These are phyloP conservation scores for Ceyx cyanopectus DNA, from an alignment of 2,113 vertebrate genomes.

Conservation along the genomic window DNA sequence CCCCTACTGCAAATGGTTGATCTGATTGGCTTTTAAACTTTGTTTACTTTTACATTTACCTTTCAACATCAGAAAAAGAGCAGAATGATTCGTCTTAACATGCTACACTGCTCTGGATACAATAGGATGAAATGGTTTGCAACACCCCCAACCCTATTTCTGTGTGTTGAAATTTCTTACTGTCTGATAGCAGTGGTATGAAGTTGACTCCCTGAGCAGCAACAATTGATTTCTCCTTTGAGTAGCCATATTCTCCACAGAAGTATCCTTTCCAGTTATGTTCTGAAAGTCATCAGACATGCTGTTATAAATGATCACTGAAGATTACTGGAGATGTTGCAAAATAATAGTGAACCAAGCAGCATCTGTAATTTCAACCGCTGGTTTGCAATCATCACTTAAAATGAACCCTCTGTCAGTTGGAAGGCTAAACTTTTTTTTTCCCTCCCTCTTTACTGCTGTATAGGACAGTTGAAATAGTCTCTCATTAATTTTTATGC, in stretches of 20 bases:
- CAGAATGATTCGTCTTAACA: background rate
- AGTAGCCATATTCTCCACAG: slow-evolving; percentile 74
- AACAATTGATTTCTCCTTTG: slow-evolving; percentile 80
- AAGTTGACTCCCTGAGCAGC: slow-evolving; percentile 69
- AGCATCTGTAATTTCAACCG: slow-evolving; percentile 82
- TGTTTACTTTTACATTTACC: background rate
- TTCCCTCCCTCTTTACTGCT: slow-evolving; percentile 46
- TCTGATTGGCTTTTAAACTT: background rate
- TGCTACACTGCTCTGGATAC: background rate
- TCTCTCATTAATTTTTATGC: slow-evolving; percentile 79
- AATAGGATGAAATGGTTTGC: background rate
- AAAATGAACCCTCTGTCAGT: slow-evolving; percentile 76
- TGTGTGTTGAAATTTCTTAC: slow-evolving; percentile 59
- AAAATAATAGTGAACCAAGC: slow-evolving; percentile 81
- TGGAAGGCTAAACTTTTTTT: slow-evolving; percentile 66
- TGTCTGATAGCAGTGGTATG: slow-evolving; percentile 54
- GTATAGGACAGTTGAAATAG: slow-evolving; percentile 70
- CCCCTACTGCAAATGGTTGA: background rate
- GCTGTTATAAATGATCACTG: slow-evolving; percentile 81
- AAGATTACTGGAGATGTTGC: slow-evolving; percentile 80
- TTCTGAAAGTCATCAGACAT: slow-evolving; percentile 84
- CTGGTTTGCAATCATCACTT: slow-evolving; percentile 79
- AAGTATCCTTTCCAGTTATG: slow-evolving; percentile 79
- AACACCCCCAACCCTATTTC: slow-evolving; percentile 53
- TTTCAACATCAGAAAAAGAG: background rate